Evolutionary conservation across 2,888 invertebrate genomes (phyloP), one percentile per base, ranked within the genome.

Genomic region (Silvanus unidentatus): DNA sequence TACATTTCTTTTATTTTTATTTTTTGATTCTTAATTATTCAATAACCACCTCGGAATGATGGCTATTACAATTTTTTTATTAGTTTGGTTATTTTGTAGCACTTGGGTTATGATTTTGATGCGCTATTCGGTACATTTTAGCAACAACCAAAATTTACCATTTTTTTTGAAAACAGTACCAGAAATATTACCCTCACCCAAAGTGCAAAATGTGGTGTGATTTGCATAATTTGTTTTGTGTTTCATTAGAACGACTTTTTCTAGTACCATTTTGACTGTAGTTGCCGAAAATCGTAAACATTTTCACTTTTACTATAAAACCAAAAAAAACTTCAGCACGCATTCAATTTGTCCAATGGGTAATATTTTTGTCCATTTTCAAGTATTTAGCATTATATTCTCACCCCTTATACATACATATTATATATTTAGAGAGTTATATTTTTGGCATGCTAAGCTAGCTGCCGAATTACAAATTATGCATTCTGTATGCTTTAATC

Each of bases 361-460:
- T 39, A 39, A 39, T 39, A 39, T 39, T 39, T 39, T 39, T 39
- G 39, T 8, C 37, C 22, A 22, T 22, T 22, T 22, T 22, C 8
- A 5, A 5, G 3, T 12, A 9, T 32, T 32, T 12, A 12, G 3
- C n/a, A 32, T 32, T 32, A 32, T 32, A 32, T 32, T 32, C 4
- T n/a, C 32, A 32, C 22, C 22, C 22, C 22, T 22, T 22, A 5
- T n/a, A n/a, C n/a, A n/a, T n/a, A n/a, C n/a, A n/a, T 28, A 28
- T 32, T 12, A 5, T 12, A n/a, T 32, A 12, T 32, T 32, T 32
- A 29, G 36, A 44, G 59, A 61, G 63, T 64, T 60, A 60, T 58
- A 60, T 62, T 65, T 64, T 62, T 62, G 66, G 68, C 66, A 68
- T 68, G 68, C 64, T 66, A 57, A 61, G 62, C 60, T 68, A 67